These are phyloP conservation scores for Anthoscopus minutus DNA, from an alignment of 2,113 vertebrate genomes.

Conservation along the genomic window DNA sequence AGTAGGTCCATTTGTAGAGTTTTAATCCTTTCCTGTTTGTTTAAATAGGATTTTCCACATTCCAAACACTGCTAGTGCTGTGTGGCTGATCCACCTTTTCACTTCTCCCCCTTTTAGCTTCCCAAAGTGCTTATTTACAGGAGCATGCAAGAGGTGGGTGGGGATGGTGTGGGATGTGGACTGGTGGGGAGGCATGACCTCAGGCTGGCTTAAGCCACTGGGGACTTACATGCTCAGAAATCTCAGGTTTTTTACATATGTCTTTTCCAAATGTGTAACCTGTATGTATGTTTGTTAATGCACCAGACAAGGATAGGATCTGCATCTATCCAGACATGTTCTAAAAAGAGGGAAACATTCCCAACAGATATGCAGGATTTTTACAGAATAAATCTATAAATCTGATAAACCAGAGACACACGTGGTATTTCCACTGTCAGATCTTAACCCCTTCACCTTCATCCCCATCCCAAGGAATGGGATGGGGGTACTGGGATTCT, in stretches of 20 bases:
- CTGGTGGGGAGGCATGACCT: not conserved
- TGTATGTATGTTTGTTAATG: not conserved
- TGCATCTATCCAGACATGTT: not conserved
- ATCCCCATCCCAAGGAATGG: not conserved
- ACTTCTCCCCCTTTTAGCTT: not conserved
- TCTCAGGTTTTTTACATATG: not conserved
- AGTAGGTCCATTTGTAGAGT: not conserved
- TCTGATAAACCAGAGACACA: not conserved
- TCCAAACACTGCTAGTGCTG: not conserved
- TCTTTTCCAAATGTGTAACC: not conserved
- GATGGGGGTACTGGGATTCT: not conserved
- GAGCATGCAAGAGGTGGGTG: not conserved
- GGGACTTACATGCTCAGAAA: not conserved
- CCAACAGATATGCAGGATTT: not conserved
- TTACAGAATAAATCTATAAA: conserved; percentile 4
- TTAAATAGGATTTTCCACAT: not conserved
- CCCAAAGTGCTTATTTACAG: not conserved
- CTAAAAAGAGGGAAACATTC: not conserved
- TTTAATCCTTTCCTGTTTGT: not conserved
- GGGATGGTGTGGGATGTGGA: not conserved
- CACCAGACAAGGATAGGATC: not conserved
- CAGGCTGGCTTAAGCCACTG: not conserved
- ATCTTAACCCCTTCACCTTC: not conserved
- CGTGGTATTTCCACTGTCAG: not conserved
- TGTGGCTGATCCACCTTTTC: not conserved